phyloP scores from a whole-genome alignment of 23 tunicate genomes.

The Halocynthia roretzi region DNA sequence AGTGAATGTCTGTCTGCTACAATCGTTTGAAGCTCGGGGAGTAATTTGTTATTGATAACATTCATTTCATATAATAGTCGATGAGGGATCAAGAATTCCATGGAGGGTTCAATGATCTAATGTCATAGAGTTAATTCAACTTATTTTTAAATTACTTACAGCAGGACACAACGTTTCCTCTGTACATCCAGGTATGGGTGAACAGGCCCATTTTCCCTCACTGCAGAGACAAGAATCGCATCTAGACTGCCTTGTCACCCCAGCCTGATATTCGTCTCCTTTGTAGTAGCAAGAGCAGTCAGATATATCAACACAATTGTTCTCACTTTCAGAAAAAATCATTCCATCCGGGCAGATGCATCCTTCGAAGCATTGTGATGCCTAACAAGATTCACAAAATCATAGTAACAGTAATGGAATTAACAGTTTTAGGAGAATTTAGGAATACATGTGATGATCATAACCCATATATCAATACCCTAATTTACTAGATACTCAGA shows the following conservation, averaged over 20 bases:
- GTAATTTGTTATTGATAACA: too few species aligned
- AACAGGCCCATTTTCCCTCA: constrained; percentile 69
- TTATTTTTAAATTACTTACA: constrained; percentile 34
- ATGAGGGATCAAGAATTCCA: neutral
- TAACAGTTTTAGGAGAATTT: too few species aligned
- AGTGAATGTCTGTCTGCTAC: too few species aligned
- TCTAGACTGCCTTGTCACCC: constrained; percentile 40
- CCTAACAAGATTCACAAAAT: constrained; percentile 21
- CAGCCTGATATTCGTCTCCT: constrained; percentile 48
- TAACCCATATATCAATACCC: too few species aligned
- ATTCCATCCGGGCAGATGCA: constrained; percentile 68
- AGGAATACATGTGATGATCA: too few species aligned
- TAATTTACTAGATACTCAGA: too few species aligned
- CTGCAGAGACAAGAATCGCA: constrained; percentile 66
- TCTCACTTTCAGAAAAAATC: constrained; percentile 44
- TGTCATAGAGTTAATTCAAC: neutral
- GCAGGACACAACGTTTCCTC: constrained; percentile 50
- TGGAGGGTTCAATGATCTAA: neutral
- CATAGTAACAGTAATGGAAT: too few species aligned
- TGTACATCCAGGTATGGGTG: constrained; percentile 50
- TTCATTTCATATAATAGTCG: too few species aligned
- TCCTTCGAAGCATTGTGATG: constrained; percentile 66
- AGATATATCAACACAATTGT: constrained; percentile 39
- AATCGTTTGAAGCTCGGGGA: too few species aligned
- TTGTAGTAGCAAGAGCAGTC: constrained; percentile 71